These are phyloP conservation scores for Bubo bubo DNA, from an alignment of 2,113 vertebrate species.

Conservation along the genomic window DNA sequence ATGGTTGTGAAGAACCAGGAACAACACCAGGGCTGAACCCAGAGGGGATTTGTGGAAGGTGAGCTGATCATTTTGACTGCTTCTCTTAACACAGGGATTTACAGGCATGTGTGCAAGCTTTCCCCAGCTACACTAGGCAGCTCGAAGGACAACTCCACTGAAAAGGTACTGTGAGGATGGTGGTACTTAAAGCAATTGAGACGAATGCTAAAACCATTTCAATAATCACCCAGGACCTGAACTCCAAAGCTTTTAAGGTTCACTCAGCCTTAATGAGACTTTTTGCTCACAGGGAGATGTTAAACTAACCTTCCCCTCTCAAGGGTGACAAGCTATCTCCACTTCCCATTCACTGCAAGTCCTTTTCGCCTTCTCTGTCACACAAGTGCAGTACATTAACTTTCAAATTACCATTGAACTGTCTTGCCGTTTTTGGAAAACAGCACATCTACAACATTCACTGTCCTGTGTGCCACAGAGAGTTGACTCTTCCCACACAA, in stretches of 20 bases:
- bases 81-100: background rate
- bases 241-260: background rate
- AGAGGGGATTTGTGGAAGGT: background rate
- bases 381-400: background rate
- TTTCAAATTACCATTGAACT: background rate
- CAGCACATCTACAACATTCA: rapidly evolving
- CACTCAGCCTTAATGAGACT: background rate
- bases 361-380: background rate
- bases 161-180: background rate
- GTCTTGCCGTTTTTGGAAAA: background rate
- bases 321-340: background rate
- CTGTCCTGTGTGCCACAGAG: background rate
- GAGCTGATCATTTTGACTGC: background rate
- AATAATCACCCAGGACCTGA: background rate
- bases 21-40: background rate
- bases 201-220: background rate
- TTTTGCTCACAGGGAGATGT: background rate
- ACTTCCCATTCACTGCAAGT: background rate
- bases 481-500: background rate
- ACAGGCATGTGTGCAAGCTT: background rate
- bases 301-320: background rate
- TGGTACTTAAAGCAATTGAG: background rate
- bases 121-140: background rate
- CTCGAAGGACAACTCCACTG: background rate
- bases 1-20: background rate